Evolutionary conservation across 2,888 invertebrate genomes (phyloP).

Genomic region (Parnassius apollo): DNA sequence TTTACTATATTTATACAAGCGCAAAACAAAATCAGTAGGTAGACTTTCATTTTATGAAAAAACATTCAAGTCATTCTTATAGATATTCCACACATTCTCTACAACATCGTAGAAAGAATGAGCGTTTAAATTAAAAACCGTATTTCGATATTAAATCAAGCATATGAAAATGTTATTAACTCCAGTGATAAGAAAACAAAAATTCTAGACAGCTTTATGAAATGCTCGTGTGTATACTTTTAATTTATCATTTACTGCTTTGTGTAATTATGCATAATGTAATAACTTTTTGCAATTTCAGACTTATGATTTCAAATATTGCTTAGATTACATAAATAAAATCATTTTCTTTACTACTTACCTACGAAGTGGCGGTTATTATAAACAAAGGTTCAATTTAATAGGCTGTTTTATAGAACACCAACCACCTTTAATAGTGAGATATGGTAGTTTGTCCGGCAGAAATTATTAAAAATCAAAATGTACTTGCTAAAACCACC

Average conservation of each 20-base stretch:
- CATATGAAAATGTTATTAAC: slow-evolving; percentile 30
- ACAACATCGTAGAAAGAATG: slow-evolving; percentile 17
- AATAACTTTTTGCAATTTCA: background rate
- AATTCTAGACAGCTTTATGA: slow-evolving; percentile 10
- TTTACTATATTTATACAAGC: slow-evolving; percentile 19
- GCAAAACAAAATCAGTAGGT: slow-evolving; percentile 38
- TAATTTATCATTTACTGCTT: slow-evolving; percentile 4
- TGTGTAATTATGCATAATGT: slow-evolving; percentile 7
- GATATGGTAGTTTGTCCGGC: too few species aligned
- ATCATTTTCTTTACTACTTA: too few species aligned
- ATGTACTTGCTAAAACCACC: too few species aligned
- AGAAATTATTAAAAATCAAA: too few species aligned
- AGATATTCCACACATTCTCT: slow-evolving; percentile 8
- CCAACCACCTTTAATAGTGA: too few species aligned
- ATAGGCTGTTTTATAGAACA: too few species aligned
- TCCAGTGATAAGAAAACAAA: slow-evolving; percentile 17
- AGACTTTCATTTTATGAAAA: slow-evolving; percentile 37
- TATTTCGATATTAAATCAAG: slow-evolving; percentile 29
- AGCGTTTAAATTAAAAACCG: slow-evolving; percentile 26
- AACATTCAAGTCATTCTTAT: slow-evolving; percentile 38
- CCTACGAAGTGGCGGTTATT: too few species aligned
- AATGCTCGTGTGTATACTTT: background rate
- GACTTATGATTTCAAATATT: too few species aligned
- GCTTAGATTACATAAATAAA: too few species aligned
- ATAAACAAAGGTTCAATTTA: too few species aligned